phyloP scores from a whole-genome alignment of 2,797 vertebrate species.

The Gephyroberyx darwinii region DNA sequence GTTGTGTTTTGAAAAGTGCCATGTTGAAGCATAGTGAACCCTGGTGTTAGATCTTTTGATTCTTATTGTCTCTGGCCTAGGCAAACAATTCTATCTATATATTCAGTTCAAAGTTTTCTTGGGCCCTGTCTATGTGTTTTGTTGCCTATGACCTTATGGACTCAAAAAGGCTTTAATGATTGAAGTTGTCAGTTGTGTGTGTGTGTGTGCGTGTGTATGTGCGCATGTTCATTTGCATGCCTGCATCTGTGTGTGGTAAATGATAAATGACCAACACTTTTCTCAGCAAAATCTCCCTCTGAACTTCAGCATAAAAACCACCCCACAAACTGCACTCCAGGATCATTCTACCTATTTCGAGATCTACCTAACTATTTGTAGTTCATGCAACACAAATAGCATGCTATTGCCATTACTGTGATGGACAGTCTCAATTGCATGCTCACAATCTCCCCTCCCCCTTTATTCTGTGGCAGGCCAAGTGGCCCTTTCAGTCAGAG shows the following conservation, averaged over 20 bases:
- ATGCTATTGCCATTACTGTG: slow-evolving; percentile 22
- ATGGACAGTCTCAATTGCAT: slow-evolving; percentile 43
- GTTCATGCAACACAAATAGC: slow-evolving; percentile 36
- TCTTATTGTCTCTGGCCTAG: no score
- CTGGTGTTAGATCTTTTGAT: no score
- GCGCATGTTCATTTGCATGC: not conserved
- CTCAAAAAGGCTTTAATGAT: slow-evolving; percentile 8
- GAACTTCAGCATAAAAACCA: slow-evolving; percentile 2
- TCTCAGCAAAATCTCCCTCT: slow-evolving; percentile 5
- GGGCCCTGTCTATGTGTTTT: slow-evolving; percentile 27
- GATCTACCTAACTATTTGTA: slow-evolving; percentile 23
- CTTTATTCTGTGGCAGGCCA: slow-evolving; percentile 42
- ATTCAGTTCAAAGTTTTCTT: not conserved
- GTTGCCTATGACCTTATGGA: slow-evolving; percentile 31
- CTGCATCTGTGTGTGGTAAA: not conserved
- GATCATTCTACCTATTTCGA: slow-evolving; percentile 3
- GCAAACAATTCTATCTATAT: no score
- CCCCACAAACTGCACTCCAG: not conserved
- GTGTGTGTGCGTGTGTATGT: not conserved
- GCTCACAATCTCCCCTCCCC: slow-evolving; percentile 31
- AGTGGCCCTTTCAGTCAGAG: slow-evolving; percentile 53
- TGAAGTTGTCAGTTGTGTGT: not conserved
- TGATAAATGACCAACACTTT: slow-evolving; percentile 16
- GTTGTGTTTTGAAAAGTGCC: slow-evolving; percentile 35
- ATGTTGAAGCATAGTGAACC: not conserved